Percentiles rank a stretch among this genome's conserved stretches.
Evolutionary conservation across 2,888 invertebrate species (phyloP).

Genomic region (Himalopsyche tibetana): DNA sequence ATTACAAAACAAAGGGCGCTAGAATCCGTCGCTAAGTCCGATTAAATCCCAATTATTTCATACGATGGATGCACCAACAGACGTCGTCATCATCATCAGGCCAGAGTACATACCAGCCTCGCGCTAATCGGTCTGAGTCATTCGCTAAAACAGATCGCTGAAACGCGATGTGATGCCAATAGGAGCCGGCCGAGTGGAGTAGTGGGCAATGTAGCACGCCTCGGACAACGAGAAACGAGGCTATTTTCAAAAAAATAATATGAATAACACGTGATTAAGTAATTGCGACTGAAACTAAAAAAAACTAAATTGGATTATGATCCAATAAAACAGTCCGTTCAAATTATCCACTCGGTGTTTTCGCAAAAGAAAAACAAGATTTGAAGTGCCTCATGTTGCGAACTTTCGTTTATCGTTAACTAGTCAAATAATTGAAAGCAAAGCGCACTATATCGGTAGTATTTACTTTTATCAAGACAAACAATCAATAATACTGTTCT

Average conservation of each 20-base stretch:
- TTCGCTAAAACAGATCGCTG: conserved; percentile 59
- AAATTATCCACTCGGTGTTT: not conserved
- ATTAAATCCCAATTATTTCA: conserved; percentile 10
- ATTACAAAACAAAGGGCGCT: not conserved
- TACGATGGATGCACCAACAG: conserved; percentile 6
- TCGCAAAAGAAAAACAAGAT: not conserved
- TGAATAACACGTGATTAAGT: conserved; percentile 11
- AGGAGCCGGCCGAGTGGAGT: not conserved
- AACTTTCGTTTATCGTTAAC: no score
- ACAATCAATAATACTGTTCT: no score
- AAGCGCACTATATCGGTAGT: no score
- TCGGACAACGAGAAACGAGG: conserved; percentile 15
- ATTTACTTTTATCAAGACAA: no score
- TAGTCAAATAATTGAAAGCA: no score
- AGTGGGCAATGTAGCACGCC: conserved; percentile 17
- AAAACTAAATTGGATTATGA: conserved; percentile 11
- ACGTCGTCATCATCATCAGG: conserved; percentile 44
- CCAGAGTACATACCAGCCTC: conserved; percentile 47
- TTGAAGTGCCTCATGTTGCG: no score
- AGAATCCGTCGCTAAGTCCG: not conserved
- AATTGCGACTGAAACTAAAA: conserved; percentile 3
- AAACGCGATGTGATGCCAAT: conserved; percentile 60
- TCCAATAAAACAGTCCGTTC: not conserved
- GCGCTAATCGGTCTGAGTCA: conserved; percentile 62
- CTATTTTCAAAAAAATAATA: conserved; percentile 28